These are phyloP conservation scores for Rhopalosiphum maidis DNA, from an alignment of 1,140 invertebrate species.

Conservation along the genomic window DNA sequence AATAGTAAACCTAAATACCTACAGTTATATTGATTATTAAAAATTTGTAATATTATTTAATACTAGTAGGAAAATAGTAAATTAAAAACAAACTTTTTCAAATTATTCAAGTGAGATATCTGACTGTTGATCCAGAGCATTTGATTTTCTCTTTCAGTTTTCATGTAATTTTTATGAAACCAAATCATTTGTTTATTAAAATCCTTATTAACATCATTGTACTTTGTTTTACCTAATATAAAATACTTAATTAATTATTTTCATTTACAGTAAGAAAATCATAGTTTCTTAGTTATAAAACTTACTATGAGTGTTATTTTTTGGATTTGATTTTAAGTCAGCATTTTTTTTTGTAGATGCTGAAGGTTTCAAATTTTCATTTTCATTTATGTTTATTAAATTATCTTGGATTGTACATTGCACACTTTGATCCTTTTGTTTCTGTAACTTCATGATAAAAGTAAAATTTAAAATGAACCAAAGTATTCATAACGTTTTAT, in stretches of 20 bases:
- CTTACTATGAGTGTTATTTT: not conserved
- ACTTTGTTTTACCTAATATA: conserved; percentile 29
- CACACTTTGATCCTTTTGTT: conserved; percentile 39
- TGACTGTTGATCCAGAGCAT: conserved; percentile 67
- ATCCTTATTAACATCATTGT: not conserved
- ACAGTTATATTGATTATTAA: not conserved
- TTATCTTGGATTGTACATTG: conserved; percentile 39
- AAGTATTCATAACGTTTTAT: not conserved
- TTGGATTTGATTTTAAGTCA: not conserved
- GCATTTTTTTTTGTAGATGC: not conserved
- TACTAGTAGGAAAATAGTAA: not conserved
- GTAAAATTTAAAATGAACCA: not conserved
- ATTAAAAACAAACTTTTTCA: conserved; percentile 62
- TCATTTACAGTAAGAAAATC: not conserved
- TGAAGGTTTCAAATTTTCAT: not conserved
- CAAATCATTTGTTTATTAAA: conserved; percentile 34
- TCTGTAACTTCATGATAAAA: conserved; percentile 23
- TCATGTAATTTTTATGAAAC: conserved; percentile 59
- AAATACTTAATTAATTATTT: not conserved
- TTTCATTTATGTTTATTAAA: not conserved
- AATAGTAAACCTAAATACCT: not conserved
- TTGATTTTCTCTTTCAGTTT: conserved; percentile 66
- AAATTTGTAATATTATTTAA: not conserved
- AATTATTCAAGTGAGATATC: conserved; percentile 65
- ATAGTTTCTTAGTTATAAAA: not conserved